Evolutionary conservation across 2,797 vertebrate species (phyloP).

Genomic region (Falco berigora): DNA sequence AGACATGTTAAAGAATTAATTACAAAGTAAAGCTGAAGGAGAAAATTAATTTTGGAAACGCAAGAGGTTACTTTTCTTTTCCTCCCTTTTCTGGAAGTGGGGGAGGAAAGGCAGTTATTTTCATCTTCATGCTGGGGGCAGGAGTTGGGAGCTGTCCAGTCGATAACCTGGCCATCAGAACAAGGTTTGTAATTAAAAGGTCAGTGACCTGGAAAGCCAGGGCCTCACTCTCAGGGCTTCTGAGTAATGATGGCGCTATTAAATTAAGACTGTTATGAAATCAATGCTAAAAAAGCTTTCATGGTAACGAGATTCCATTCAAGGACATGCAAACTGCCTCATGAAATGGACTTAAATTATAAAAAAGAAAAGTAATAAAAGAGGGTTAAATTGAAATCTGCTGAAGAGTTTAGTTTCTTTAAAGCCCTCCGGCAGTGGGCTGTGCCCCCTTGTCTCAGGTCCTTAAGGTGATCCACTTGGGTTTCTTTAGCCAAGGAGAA

Average conservation of each 20-base stretch:
- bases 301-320: conserved; percentile 82
- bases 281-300: conserved; percentile 85
- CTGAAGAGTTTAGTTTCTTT: conserved; percentile 62
- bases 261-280: conserved; percentile 87
- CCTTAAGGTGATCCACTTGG: conserved; percentile 17
- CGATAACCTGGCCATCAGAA: conserved; percentile 84
- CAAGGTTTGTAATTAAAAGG: conserved; percentile 88
- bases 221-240: conserved; percentile 79
- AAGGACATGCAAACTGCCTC: conserved; percentile 79
- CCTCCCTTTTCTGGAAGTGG: conserved; percentile 66
- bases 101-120: conserved; percentile 73
- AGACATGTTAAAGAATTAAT: conserved; percentile 77
- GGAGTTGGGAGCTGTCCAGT: conserved; percentile 78
- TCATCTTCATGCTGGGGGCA: conserved; percentile 70
- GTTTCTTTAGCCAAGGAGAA: conserved; percentile 25
- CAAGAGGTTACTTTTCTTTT: conserved; percentile 72
- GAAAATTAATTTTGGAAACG: conserved; percentile 80
- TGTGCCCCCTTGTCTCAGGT: conserved; percentile 18
- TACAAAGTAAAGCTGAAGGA: conserved; percentile 74
- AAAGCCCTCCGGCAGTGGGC: conserved; percentile 13
- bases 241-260: conserved; percentile 80
- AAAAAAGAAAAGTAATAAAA: conserved; percentile 72
- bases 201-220: conserved; percentile 84
- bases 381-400: conserved; percentile 68
- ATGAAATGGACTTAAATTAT: conserved; percentile 75